Evolutionary conservation across 2,113 vertebrate genomes (phyloP), one percentile per base, ranked within the genome.

Genomic region (Tympanuchus pallidicinctus): DNA sequence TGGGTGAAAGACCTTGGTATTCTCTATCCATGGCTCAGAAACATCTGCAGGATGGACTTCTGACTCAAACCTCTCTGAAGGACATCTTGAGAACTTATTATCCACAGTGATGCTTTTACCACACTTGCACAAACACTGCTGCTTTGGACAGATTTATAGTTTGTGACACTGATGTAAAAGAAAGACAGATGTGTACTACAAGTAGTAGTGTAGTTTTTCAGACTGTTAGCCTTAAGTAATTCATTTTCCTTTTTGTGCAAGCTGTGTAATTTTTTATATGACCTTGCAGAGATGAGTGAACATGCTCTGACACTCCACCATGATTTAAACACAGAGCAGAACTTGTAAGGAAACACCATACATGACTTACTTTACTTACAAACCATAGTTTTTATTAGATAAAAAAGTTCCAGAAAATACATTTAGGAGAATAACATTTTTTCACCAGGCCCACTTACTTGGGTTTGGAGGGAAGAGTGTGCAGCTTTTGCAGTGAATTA

Each of bases 401-500:
- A 34, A 92, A 40, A 85, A 43, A 8, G 18, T 21, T 14, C 45
- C 11, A 67, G 14, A 47, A 43, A 71, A 67, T 43, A 6, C 20
- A 57, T 63, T 87, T 66, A 48, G 60, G 56, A 84, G 76, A 75
- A 72, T 5, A 56, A 36, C 4, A 79, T 57, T 43, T 64, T 76
- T 93, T 88, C 19, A 38, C n/a, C 47, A 60, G n/a, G 8, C 27
- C 14, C 72, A 97, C 99, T 99, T 98, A 99, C 99, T 99, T 94
- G 99, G 99, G 97, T 99, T 99, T 96, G 98, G 99, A 84, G 99
- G 99, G 80, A 99, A 99, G 73, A 99, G 98, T 0, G 99, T 99
- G 96, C 99, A 99, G 96, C 98, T 99, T 96, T 99, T 98, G 97
- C 98, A 99, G 96, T 99, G 99, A 95, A 99, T 99, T 34, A 99